A percentile compares a stretch with the other conserved stretches of the same genome.
These are phyloP conservation scores for Calidris pugnax DNA, from an alignment of 2,113 vertebrate genomes.

Conservation along the genomic window DNA sequence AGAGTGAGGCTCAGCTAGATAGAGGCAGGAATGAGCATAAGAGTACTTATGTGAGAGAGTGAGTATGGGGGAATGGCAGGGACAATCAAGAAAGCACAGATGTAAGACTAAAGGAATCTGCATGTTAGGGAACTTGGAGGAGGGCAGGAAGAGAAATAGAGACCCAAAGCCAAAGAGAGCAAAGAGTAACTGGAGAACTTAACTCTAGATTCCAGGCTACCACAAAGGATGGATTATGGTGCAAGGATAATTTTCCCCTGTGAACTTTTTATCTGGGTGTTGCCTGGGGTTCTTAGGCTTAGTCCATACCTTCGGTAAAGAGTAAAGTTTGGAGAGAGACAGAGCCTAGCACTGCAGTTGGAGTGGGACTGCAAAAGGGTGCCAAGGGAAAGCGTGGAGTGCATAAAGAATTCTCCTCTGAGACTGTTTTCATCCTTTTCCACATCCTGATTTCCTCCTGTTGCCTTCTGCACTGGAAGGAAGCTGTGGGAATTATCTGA, in stretches of 20 bases:
- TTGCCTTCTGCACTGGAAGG: not conserved
- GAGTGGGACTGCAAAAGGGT: not conserved
- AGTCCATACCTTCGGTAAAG: not conserved
- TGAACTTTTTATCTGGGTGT: not conserved
- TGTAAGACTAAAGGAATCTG: not conserved
- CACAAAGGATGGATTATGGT: not conserved
- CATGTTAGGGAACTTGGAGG: not conserved
- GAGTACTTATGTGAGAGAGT: not conserved
- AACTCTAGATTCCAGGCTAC: not conserved
- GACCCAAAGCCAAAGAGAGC: not conserved
- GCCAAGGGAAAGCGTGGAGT: not conserved
- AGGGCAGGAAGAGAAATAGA: not conserved
- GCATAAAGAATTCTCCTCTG: not conserved
- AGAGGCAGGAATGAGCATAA: not conserved
- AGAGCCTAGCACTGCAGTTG: not conserved
- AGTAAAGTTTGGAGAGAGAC: not conserved
- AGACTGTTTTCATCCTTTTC: not conserved
- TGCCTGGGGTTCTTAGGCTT: not conserved
- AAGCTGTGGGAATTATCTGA: slow-evolving; percentile 17
- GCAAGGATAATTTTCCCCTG: not conserved
- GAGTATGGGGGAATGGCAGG: not conserved
- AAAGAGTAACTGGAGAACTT: not conserved
- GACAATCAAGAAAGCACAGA: not conserved
- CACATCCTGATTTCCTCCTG: not conserved
- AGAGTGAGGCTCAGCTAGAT: not conserved